Evolutionary conservation across 2,888 invertebrate species (phyloP), one percentile per base, ranked within the genome.

Genomic region (Galeopsomyia nigrocyanea): DNA sequence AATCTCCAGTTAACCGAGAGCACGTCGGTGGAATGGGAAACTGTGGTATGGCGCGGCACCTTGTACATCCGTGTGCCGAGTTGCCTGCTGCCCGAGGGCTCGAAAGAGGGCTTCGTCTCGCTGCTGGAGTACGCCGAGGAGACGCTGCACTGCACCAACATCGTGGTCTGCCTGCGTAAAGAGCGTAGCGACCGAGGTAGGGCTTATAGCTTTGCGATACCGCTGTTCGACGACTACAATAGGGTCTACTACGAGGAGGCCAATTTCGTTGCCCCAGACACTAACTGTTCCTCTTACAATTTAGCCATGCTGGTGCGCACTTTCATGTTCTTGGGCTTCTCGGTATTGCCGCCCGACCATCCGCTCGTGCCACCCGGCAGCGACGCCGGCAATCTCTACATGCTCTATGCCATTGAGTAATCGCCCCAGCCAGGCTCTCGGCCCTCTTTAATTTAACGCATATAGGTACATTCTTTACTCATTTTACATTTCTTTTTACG

Each of bases 301-400:
- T 47, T 88, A 91, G 93, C 93, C 66, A 92, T 93, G 79, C 90
- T 98, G 82, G 92, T 98, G 78, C 93, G 97, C 80, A 97, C 97
- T 49, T 98, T 98, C 91, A 96, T 97, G 94, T 97, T 97, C 88
- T 92, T 98, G 89, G 98, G 98, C 75, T 98, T 98, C 89, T 91
- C 92, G 78, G 91, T 95, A 75, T 89, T 98, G 82, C 91, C 95
- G 55, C 95, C 97, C 57, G 94, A 91, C 79, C 93, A 96, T 77
- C 91, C 91, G 69, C 88, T 94, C 84, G 91, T 94, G 81, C 93
- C 94, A 76, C 90, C 91, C 82, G 89, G 89, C 80, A 87, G 88
- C 86, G 89, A 92, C 87, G 86, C 90, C 82, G 89, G 90, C 88
- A 89, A 90, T 81, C 87, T 91, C 83, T 91, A 90, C 87, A 90